These are phyloP conservation scores for Rosalia funebris DNA, from an alignment of 2,888 invertebrate species.

Conservation along the genomic window DNA sequence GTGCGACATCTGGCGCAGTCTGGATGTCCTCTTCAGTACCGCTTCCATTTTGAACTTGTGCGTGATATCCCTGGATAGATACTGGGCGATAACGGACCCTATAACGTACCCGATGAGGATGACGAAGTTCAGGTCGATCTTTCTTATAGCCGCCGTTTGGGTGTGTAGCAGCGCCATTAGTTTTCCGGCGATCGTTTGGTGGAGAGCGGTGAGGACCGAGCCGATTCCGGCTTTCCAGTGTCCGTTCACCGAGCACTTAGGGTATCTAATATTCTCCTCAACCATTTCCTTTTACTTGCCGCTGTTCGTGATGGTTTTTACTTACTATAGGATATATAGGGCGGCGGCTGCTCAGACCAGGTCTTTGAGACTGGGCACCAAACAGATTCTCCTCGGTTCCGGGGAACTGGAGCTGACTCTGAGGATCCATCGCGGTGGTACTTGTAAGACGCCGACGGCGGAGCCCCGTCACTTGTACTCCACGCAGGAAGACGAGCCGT, in stretches of 20 bases:
- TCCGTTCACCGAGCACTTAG: slow-evolving; percentile 95
- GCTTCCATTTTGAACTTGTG: slow-evolving; percentile 97
- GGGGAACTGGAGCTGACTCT: slow-evolving; percentile 89
- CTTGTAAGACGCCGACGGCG: slow-evolving; percentile 68
- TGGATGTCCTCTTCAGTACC: slow-evolving; percentile 97
- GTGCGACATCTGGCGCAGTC: slow-evolving; percentile 97
- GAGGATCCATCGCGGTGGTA: slow-evolving; percentile 92
- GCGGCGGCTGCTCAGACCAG: slow-evolving; percentile 93
- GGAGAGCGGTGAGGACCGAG: slow-evolving; percentile 87
- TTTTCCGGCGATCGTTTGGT: slow-evolving; percentile 97
- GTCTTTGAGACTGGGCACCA: slow-evolving; percentile 90
- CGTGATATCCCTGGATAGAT: slow-evolving; percentile 95
- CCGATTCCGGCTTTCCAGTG: slow-evolving; percentile 87
- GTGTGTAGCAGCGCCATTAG: slow-evolving; percentile 96
- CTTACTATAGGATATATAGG: slow-evolving; percentile 94
- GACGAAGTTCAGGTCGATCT: slow-evolving; percentile 86
- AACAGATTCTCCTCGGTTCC: slow-evolving; percentile 86
- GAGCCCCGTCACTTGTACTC: slow-evolving; percentile 62
- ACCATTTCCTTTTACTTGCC: slow-evolving; percentile 98
- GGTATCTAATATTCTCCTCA: slow-evolving; percentile 96
- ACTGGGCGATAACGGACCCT: slow-evolving; percentile 99
- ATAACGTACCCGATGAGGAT: slow-evolving; percentile 96
- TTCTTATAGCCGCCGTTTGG: slow-evolving; percentile 95
- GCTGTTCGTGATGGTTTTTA: slow-evolving; percentile 96
- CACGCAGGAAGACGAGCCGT: slow-evolving; percentile 78